These are phyloP conservation scores for Epinotia demarniana DNA, from an alignment of 2,888 invertebrate species.

Conservation along the genomic window DNA sequence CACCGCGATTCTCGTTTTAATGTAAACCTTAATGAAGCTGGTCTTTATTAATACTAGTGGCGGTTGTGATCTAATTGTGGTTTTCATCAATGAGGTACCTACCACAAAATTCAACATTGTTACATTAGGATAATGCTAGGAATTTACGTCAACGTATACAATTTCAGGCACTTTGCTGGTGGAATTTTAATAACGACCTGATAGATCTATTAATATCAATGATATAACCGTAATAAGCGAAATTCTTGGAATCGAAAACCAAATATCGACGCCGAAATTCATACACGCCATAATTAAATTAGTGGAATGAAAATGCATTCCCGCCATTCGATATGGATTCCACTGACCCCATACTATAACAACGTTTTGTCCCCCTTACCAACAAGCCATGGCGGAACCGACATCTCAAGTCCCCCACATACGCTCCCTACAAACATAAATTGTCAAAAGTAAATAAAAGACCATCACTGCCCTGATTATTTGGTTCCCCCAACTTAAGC, in stretches of 20 bases:
- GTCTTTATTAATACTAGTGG: background rate
- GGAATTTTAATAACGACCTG: background rate
- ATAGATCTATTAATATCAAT: background rate
- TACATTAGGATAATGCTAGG: background rate
- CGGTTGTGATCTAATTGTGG: background rate
- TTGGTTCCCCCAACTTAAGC: conserved; percentile 69
- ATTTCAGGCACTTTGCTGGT: background rate
- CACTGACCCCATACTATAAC: conserved; percentile 59
- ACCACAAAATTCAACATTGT: background rate
- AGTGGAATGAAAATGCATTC: conserved; percentile 33
- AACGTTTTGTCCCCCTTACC: conserved; percentile 60
- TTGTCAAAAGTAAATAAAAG: conserved; percentile 83
- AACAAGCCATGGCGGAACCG: conserved; percentile 80
- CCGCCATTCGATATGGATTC: conserved; percentile 48
- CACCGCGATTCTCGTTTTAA: background rate
- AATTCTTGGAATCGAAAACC: background rate
- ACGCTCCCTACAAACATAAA: conserved; percentile 74
- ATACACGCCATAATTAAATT: conserved; percentile 48
- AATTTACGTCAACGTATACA: background rate
- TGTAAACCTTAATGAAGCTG: background rate
- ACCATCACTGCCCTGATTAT: conserved; percentile 82
- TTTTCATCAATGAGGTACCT: too few relatives aligned
- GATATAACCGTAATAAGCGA: background rate
- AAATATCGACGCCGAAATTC: background rate
- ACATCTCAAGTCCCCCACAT: conserved; percentile 70